phyloP scores from a whole-genome alignment of 2,888 invertebrate genomes.

The Malthinus seriepunctatus region DNA sequence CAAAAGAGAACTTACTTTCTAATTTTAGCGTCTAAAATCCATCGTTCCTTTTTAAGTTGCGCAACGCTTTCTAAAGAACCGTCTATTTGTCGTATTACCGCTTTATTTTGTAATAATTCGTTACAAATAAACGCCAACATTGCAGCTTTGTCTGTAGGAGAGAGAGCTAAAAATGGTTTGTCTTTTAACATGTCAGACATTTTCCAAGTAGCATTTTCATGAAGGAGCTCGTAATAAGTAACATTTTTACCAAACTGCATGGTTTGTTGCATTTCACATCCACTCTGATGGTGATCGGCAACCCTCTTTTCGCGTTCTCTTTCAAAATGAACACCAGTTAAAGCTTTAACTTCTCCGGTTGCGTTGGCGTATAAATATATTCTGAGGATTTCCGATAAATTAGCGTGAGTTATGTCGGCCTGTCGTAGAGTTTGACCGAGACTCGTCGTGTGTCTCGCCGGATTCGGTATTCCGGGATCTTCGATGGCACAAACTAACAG shows the following conservation, averaged over 20 bases:
- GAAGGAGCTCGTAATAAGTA: conserved; percentile 77
- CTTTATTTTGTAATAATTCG: conserved; percentile 91
- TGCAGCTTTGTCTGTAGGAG: conserved; percentile 83
- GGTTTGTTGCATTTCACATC: conserved; percentile 64
- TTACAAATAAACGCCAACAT: conserved; percentile 92
- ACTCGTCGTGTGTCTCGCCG: conserved; percentile 85
- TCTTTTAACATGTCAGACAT: conserved; percentile 79
- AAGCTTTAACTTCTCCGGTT: conserved; percentile 81
- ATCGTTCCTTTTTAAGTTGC: conserved; percentile 87
- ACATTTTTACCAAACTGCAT: conserved; percentile 75
- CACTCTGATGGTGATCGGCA: conserved; percentile 81
- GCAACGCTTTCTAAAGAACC: conserved; percentile 77
- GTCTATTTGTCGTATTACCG: conserved; percentile 88
- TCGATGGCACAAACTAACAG: conserved; percentile 90
- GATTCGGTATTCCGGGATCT: conserved; percentile 91
- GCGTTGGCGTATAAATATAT: conserved; percentile 91
- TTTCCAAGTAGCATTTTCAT: conserved; percentile 78
- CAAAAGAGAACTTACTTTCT: conserved; percentile 75
- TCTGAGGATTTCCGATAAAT: conserved; percentile 88
- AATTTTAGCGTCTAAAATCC: conserved; percentile 90
- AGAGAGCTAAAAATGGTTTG: conserved; percentile 84
- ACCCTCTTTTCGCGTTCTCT: conserved; percentile 78
- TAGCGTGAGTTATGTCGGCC: conserved; percentile 89
- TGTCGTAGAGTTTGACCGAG: conserved; percentile 87
- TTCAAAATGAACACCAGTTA: conserved; percentile 81